Conservation (phyloP, 2,888 invertebrate genomes). For the Biston betularia region DNA sequence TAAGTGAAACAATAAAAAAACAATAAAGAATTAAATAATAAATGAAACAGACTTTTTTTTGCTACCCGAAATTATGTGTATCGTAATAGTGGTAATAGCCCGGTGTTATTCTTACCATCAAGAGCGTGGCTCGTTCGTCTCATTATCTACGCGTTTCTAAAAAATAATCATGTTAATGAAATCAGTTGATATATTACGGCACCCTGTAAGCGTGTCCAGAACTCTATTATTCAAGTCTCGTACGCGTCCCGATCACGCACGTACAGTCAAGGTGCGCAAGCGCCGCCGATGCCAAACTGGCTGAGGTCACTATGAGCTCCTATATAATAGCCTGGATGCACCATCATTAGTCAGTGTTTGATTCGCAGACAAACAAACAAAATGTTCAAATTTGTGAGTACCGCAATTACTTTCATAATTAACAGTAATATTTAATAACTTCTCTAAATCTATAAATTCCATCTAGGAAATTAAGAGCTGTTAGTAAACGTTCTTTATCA, state of each 20-base stretch:
- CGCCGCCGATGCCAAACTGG: slow-evolving; percentile 73
- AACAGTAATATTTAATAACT: not conserved
- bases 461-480: too few species aligned
- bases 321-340: slow-evolving; percentile 72
- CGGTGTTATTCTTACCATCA: too few species aligned
- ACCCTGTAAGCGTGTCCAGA: slow-evolving; percentile 57
- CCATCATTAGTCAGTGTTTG: slow-evolving; percentile 66
- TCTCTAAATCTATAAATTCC: too few species aligned
- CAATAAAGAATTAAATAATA: too few species aligned
- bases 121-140: too few species aligned
- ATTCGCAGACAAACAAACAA: slow-evolving; percentile 66
- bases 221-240: slow-evolving; percentile 71
- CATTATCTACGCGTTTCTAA: too few species aligned
- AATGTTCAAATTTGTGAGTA: slow-evolving; percentile 85
- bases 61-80: too few species aligned
- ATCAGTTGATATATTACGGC: slow-evolving; percentile 38
- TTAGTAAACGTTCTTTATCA: too few species aligned
- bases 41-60: too few species aligned
- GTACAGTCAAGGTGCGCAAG: slow-evolving; percentile 66
- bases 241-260: slow-evolving; percentile 62
- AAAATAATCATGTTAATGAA: not conserved
- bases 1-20: too few species aligned
- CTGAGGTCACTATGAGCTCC: slow-evolving; percentile 72
- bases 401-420: slow-evolving; percentile 6
- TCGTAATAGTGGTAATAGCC: too few species aligned